Conservation (phyloP, 2,797 vertebrate species). For the Calcarius lapponicus region DNA sequence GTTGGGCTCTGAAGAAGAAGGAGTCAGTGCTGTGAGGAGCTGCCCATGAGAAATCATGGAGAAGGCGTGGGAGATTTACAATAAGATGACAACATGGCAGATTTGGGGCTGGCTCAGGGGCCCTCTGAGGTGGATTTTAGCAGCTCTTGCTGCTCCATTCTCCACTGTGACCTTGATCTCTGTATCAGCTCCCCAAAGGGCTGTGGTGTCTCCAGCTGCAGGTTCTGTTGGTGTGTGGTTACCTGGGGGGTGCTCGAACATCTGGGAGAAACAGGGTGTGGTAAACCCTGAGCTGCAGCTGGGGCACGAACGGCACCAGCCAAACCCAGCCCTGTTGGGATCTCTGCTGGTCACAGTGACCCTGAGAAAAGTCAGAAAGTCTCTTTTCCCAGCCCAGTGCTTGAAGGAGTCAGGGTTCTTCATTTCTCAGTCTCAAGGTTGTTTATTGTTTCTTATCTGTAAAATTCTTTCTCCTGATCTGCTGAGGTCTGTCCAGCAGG, state of each 20-base stretch:
- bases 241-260: background rate
- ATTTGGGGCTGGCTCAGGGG: background rate
- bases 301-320: accelerated
- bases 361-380: no score
- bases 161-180: background rate
- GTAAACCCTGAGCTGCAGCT: background rate
- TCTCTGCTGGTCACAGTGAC: no score
- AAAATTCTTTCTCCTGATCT: no score
- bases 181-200: accelerated
- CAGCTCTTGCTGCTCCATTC: background rate
- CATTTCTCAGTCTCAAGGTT: no score
- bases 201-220: background rate
- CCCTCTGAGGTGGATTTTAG: background rate
- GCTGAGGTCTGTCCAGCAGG: no score
- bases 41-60: no score
- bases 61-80: no score
- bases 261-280: background rate
- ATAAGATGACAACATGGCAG: background rate
- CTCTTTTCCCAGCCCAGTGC: no score
- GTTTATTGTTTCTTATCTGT: no score
- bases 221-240: accelerated
- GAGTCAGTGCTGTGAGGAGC: no score
- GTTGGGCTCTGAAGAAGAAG: no score
- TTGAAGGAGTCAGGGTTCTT: no score
- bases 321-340: background rate